Percentiles rank a stretch among this genome's conserved stretches.
phyloP scores from a whole-genome alignment of 1,140 invertebrate species.

The Papilio machaon region DNA sequence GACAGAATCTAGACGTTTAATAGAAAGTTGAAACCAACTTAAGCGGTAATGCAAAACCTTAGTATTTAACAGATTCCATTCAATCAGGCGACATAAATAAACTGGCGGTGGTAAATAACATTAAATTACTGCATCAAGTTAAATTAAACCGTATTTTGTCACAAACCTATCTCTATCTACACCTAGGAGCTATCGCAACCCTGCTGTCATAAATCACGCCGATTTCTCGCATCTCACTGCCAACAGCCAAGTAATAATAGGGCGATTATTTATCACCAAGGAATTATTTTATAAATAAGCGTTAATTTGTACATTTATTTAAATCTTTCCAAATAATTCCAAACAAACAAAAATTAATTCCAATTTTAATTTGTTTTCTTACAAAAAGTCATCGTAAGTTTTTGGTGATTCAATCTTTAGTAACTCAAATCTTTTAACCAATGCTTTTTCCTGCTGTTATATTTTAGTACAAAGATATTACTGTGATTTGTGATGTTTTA shows the following conservation, averaged over 20 bases:
- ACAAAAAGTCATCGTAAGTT: background rate
- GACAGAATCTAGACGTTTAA: constrained; percentile 36
- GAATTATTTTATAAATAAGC: background rate
- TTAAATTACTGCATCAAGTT: constrained; percentile 38
- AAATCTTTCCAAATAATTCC: too few relatives aligned
- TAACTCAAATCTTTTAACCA: background rate
- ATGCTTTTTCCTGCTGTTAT: background rate
- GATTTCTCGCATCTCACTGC: constrained; percentile 36
- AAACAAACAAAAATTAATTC: too few relatives aligned
- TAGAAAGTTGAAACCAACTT: constrained; percentile 35
- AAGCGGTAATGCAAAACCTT: constrained; percentile 36
- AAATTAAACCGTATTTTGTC: constrained; percentile 44
- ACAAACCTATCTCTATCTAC: constrained; percentile 38
- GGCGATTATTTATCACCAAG: background rate
- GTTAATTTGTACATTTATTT: background rate
- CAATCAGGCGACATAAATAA: constrained; percentile 36
- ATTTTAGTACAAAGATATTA: too few relatives aligned
- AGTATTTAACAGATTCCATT: constrained; percentile 38
- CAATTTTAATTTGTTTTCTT: background rate
- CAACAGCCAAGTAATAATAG: constrained; percentile 3
- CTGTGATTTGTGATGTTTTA: too few relatives aligned
- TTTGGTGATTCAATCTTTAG: background rate
- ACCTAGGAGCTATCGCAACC: constrained; percentile 35
- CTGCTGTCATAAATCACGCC: constrained; percentile 38
- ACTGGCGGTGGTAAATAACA: constrained; percentile 37